Base-by-base conservation (phyloP, 2,797 vertebrate genomes). In the Choloepus didactylus region DNA sequence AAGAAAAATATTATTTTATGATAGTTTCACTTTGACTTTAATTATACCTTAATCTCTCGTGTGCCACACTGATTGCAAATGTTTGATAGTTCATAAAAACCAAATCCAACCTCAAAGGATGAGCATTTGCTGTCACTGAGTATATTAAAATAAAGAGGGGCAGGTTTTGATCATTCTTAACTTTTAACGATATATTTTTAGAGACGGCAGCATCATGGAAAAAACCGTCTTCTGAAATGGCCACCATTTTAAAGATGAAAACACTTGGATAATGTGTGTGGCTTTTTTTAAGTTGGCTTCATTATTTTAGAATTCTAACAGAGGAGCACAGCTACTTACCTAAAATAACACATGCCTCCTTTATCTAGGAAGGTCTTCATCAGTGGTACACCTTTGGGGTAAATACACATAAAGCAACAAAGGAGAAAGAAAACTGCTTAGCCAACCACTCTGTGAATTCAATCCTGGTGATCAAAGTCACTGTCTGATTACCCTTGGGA, bases 71-170 rank as follows among this genome's bases (percentile, higher is more conserved):
- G 59, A 11, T 23, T 86, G 14, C 23, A 93, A 92, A 62, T 82
- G 16, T 35, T 41, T 77, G 8, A 35, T 62, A 89, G 5, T 89
- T 88, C 35, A 86, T 93, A 60, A 94, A 94, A 93, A 80, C 88
- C 31, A 95, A 93, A n/a, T 35, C 4, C 10, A 93, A 73, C 69
- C 83, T 92, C 70, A 76, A 79, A 88, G 29, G 15, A 67, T 87
- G 72, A 83, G 18, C 59, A 80, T 41, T 69, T 85, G 29, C 38
- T 88, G 16, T 92, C 7, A 51, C 1, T 59, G 15, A 54, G 16
- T 35, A 62, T 21, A 64, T 91, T 92, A 73, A 70, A 89, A 87
- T 70, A 80, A 76, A 49, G 46, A 21, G 93, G 4, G 31, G 15
- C 5, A 85, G 38, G 8, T n/a, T 80, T 66, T 66, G 54, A 66